These are phyloP conservation scores for Hemibagrus wyckioides DNA, from an alignment of 2,113 vertebrate genomes.

Conservation along the genomic window DNA sequence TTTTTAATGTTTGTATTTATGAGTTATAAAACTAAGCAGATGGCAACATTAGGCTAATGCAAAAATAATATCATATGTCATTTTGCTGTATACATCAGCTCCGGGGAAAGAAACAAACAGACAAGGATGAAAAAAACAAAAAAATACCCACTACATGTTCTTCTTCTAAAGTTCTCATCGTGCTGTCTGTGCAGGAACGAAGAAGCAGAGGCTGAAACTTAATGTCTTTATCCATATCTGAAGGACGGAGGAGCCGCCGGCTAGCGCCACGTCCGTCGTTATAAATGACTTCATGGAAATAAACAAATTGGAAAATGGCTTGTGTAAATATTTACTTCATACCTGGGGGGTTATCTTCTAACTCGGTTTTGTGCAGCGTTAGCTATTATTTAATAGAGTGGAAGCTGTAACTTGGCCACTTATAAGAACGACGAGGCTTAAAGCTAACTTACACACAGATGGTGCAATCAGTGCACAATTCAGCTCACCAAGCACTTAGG, in stretches of 20 bases:
- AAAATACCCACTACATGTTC: background rate
- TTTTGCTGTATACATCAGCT: conserved; percentile 30
- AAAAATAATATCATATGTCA: conserved; percentile 36
- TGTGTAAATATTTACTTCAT: conserved; percentile 33
- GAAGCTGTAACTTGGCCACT: conserved; percentile 28
- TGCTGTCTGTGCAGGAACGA: background rate
- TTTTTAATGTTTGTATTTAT: conserved; percentile 14
- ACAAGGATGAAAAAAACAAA: background rate
- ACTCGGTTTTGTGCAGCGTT: conserved; percentile 27
- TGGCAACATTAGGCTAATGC: conserved; percentile 31
- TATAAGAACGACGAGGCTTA: conserved; percentile 2
- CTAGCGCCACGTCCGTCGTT: background rate
- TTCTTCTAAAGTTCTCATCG: background rate
- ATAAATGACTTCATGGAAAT: conserved; percentile 34
- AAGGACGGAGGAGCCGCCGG: background rate
- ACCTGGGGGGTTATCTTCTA: conserved; percentile 10
- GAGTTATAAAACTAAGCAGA: conserved; percentile 21
- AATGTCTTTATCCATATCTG: conserved; percentile 30
- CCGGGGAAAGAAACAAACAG: conserved; percentile 22
- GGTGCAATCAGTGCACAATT: conserved; percentile 18
- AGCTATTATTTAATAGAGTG: conserved; percentile 34
- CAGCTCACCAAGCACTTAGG: conserved; percentile 15
- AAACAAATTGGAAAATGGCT: conserved; percentile 22
- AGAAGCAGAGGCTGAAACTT: background rate
- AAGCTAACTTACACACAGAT: conserved; percentile 19